Base-by-base conservation (phyloP, 2,113 vertebrate genomes). In the Thryonomys swinderianus region DNA sequence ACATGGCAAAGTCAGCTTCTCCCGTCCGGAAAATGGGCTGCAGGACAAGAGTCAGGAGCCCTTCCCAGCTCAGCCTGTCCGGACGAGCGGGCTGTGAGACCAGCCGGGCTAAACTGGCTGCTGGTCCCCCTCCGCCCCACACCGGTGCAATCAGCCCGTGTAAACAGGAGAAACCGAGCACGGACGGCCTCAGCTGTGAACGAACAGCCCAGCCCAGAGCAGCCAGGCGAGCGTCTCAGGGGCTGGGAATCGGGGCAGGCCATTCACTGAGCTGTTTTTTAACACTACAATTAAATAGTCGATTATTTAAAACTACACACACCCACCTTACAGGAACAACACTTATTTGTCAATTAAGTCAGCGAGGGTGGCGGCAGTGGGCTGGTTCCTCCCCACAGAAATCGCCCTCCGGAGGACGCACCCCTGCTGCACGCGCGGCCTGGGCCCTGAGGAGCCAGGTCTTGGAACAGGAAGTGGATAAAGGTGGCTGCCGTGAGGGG, bases 151-250 rank as follows among this genome's bases (percentile, higher is more conserved):
- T 4, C 2, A 17, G 40, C 40, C 32, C 1, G 53, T 0, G 5
- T 59, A 9, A 14, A 40, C 55, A 5, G 32, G 17, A n/a, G 82
- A 73, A 9, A 20, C 5, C 0, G 10, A 25, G 1, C 14, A 42
- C 0, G 0, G 55, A 7, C 30, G 2, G 0, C 0, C 78, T 30
- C 88, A 2, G 8, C 9, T 0, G 16, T 0, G 69, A 62, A 4
- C 0, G 1, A 1, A 1, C 1, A 48, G 11, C 10, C 53, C 0
- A 0, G 25, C 27, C 18, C 27, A 3, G 37, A 5, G n/a, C 55
- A 34, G 40, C 59, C 12, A 2, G 0, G 3, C 10, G 0, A 3
- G 53, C 40, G 0, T 21, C 73, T 12, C 16, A 0, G 13, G 2
- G 14, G 40, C 13, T 5, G 0, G 9, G 69, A 53, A 91, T 59